Conservation (phyloP, 2,797 vertebrate species). For the Malurus splendens region DNA sequence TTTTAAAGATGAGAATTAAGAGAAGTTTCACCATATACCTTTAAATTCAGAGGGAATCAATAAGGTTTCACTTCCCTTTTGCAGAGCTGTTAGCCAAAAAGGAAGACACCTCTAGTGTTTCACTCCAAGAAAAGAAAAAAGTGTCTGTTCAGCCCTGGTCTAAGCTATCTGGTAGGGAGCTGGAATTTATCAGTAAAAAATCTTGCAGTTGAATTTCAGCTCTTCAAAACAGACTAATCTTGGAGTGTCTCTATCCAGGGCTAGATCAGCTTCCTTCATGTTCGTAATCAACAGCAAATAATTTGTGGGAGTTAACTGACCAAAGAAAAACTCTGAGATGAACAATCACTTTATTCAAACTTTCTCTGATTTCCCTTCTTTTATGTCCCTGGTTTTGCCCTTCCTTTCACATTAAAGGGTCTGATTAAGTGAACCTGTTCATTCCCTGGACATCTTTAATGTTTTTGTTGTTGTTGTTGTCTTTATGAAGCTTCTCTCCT, state of each 20-base stretch:
- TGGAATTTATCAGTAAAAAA: neutral
- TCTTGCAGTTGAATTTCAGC: neutral
- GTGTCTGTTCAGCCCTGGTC: neutral
- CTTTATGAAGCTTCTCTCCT: neutral
- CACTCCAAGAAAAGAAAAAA: neutral
- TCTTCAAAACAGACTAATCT: neutral
- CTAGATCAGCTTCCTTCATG: neutral
- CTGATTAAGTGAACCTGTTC: neutral
- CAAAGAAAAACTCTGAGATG: neutral
- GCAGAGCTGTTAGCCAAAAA: neutral
- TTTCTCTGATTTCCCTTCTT: neutral
- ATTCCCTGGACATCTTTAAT: neutral
- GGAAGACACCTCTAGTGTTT: neutral
- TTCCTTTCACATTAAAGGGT: neutral
- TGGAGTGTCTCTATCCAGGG: neutral
- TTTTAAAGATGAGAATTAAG: neutral
- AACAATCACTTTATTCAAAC: neutral
- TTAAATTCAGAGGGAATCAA: neutral
- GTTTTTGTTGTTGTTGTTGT: neutral
- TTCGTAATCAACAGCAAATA: neutral
- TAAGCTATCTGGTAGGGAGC: neutral
- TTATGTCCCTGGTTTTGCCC: neutral
- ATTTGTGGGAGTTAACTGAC: neutral
- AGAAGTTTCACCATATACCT: neutral
- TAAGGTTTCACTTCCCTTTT: neutral